These are phyloP conservation scores for Chiropotes sagulatus DNA, from an alignment of 2,797 vertebrate species.

Conservation along the genomic window DNA sequence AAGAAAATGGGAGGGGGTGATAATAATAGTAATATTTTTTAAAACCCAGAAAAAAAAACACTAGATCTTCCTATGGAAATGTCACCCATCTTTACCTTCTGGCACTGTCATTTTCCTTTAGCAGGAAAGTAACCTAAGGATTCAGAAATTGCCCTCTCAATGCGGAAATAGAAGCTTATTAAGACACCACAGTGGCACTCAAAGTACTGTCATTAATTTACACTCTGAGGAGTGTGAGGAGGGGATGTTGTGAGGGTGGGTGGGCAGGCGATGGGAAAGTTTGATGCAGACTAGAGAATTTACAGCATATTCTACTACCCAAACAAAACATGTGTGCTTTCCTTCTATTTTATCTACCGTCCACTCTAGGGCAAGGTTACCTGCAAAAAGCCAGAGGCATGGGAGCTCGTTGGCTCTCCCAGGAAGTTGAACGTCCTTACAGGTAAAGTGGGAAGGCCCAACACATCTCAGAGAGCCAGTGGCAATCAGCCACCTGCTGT, in stretches of 20 bases:
- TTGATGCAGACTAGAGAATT: not conserved
- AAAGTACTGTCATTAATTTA: conserved; percentile 66
- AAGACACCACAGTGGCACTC: conserved; percentile 76
- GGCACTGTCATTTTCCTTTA: conserved; percentile 79
- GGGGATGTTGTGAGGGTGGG: not conserved
- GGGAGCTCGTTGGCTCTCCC: not conserved
- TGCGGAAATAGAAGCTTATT: conserved; percentile 82
- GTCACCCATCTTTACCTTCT: conserved; percentile 83
- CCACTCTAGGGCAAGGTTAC: not conserved
- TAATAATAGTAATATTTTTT: conserved; percentile 43
- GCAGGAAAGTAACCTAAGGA: conserved; percentile 76
- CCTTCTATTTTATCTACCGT: not conserved
- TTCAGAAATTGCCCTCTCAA: conserved; percentile 85
- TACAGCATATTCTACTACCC: too few species aligned
- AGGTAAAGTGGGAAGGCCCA: not conserved
- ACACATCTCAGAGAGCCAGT: rapidly evolving
- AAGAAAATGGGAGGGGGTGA: not conserved
- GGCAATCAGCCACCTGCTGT: rapidly evolving
- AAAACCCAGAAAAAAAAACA: conserved; percentile 40
- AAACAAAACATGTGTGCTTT: not conserved
- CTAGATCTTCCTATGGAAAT: conserved; percentile 82
- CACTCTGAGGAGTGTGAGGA: conserved; percentile 49
- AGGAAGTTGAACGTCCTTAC: not conserved
- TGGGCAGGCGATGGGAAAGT: not conserved
- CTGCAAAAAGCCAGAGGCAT: not conserved